A percentile compares a stretch with the other conserved stretches of the same genome.
These are phyloP conservation scores for Leucophenga maculata DNA, from an alignment of 2,888 invertebrate genomes.

Conservation along the genomic window DNA sequence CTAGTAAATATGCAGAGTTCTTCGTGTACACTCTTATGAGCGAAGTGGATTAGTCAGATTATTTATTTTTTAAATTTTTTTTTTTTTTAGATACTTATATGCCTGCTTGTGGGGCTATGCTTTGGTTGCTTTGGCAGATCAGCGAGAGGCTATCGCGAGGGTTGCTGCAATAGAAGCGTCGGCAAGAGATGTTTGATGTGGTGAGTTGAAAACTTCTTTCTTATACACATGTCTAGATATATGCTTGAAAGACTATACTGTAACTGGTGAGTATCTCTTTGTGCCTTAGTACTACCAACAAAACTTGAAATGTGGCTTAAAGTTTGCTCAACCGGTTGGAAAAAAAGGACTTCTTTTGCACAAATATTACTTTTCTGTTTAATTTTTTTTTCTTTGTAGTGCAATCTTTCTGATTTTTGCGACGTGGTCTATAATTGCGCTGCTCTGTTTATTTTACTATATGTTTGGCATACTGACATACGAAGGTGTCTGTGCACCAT, in stretches of 20 bases:
- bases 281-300: too few species aligned
- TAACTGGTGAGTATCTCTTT: too few species aligned
- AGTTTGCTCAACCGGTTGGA: too few species aligned
- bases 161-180: constrained; percentile 89
- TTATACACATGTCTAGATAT: neutral
- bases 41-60: too few species aligned
- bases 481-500: constrained; percentile 82
- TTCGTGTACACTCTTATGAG: too few species aligned
- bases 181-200: constrained; percentile 87
- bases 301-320: too few species aligned
- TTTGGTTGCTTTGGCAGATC: constrained; percentile 93
- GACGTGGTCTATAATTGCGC: constrained; percentile 79
- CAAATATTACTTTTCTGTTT: too few species aligned
- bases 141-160: constrained; percentile 86
- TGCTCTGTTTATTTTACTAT: constrained; percentile 80
- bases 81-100: constrained; percentile 75
- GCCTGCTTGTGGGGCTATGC: constrained; percentile 84
- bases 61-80: too few species aligned
- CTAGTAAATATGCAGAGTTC: too few species aligned
- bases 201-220: constrained; percentile 75
- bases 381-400: constrained; percentile 68
- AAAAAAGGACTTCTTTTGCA: too few species aligned
- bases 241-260: too few species aligned
- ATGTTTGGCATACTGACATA: constrained; percentile 79
- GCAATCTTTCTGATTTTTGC: constrained; percentile 84